Conservation (phyloP, 1,140 invertebrate species). For the Hetaerina americana region DNA sequence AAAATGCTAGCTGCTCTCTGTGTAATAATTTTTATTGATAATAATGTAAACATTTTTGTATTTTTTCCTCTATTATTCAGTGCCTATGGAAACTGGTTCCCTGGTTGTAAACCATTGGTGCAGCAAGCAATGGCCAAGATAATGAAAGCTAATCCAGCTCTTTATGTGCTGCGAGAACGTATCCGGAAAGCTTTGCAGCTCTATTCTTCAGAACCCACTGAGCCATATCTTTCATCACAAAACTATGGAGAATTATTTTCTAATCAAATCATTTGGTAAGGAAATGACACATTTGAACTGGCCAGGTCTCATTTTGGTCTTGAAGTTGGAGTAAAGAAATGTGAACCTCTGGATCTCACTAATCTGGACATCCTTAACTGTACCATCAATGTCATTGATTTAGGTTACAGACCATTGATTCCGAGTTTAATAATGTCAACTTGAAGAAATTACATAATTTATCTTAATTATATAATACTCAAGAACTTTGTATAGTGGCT, state of each 20-base stretch:
- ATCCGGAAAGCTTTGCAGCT: constrained; percentile 96
- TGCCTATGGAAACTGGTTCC: constrained; percentile 99
- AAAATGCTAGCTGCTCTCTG: too few species aligned
- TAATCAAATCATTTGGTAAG: constrained; percentile 97
- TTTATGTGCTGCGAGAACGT: constrained; percentile 94
- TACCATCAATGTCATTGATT: too few species aligned
- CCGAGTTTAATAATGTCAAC: too few species aligned
- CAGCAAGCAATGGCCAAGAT: constrained; percentile 99
- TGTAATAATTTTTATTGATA: too few species aligned
- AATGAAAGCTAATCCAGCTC: constrained; percentile 98
- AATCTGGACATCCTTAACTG: too few species aligned
- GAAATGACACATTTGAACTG: too few species aligned
- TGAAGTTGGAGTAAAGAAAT: too few species aligned
- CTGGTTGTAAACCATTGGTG: constrained; percentile 94
- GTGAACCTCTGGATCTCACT: too few species aligned
- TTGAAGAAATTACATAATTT: not conserved
- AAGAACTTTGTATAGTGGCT: constrained; percentile 5
- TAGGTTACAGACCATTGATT: too few species aligned
- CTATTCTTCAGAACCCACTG: constrained; percentile 98
- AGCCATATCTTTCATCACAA: constrained; percentile 96
- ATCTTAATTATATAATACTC: not conserved
- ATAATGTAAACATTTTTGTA: too few species aligned
- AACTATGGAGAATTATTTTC: constrained; percentile 99
- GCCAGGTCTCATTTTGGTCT: too few species aligned
- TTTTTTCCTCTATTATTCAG: too few species aligned